phyloP scores from a whole-genome alignment of 1,140 invertebrate genomes.

The Caligus rogercresseyi region DNA sequence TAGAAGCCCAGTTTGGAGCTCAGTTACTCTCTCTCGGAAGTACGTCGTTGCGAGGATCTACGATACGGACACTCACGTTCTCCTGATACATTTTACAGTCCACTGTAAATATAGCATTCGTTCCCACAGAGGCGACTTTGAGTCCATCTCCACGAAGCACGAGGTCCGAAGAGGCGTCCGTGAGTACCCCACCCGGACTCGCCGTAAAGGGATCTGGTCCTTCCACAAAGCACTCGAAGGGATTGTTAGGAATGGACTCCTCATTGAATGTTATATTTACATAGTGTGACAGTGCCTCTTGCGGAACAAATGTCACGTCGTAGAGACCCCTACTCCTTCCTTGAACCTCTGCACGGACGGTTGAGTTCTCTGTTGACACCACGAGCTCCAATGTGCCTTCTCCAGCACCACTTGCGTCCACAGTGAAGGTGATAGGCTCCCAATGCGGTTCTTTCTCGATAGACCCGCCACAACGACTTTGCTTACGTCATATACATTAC shows the following conservation, averaged over 20 bases:
- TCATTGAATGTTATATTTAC: constrained; percentile 95
- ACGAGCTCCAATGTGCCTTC: constrained; percentile 82
- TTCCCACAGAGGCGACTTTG: constrained; percentile 34
- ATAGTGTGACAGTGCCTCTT: constrained; percentile 69
- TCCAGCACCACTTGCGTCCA: constrained; percentile 85
- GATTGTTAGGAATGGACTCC: constrained; percentile 69
- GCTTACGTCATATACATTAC: constrained; percentile 76
- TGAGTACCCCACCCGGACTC: constrained; percentile 28
- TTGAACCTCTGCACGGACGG: constrained; percentile 43
- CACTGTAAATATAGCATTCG: constrained; percentile 40
- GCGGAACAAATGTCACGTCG: constrained; percentile 88
- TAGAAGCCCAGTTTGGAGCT: constrained; percentile 2
- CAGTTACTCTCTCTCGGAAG: constrained; percentile 3
- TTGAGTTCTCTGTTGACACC: constrained; percentile 67
- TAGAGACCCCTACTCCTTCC: constrained; percentile 77
- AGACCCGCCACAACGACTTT: constrained; percentile 61
- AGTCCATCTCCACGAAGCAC: constrained; percentile 35
- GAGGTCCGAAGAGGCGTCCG: constrained; percentile 25
- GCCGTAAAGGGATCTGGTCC: constrained; percentile 23
- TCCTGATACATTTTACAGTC: constrained; percentile 34
- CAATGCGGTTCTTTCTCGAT: constrained; percentile 34
- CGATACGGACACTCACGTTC: constrained; percentile 25
- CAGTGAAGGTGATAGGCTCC: constrained; percentile 69
- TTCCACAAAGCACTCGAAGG: constrained; percentile 50
- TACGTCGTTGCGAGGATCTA: constrained; percentile 1